Percentiles rank a stretch among this genome's conserved stretches.
Conservation (phyloP, 1,140 invertebrate genomes). For the Neodiprion fabricii region DNA sequence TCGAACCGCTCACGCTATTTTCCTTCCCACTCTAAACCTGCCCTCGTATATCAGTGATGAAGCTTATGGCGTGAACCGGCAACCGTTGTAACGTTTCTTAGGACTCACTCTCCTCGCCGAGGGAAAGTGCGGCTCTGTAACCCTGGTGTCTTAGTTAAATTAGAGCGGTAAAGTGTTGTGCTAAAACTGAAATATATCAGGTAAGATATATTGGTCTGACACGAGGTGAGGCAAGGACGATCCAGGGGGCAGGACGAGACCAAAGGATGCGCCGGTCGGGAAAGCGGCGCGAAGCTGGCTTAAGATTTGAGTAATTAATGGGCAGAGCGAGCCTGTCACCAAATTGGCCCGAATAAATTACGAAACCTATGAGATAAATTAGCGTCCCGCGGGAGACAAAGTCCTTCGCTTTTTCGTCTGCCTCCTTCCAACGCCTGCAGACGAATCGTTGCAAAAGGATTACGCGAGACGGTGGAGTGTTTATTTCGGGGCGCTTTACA, state of each 20-base stretch:
- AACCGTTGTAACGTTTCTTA: constrained; percentile 38
- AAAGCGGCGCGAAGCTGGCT: constrained; percentile 9
- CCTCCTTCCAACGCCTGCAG: neutral
- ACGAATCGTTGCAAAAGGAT: constrained; percentile 10
- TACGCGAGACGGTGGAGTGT: neutral
- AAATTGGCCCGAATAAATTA: constrained; percentile 28
- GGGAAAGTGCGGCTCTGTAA: constrained; percentile 11
- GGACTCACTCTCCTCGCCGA: constrained; percentile 37
- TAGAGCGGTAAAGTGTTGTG: constrained; percentile 37
- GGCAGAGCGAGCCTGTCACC: constrained; percentile 25
- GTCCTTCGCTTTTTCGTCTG: neutral
- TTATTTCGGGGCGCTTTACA: constrained; percentile 12
- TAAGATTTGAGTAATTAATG: constrained; percentile 36
- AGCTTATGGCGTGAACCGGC: constrained; percentile 40
- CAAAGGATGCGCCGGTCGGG: neutral
- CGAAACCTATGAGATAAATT: constrained; percentile 12
- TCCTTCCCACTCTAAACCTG: constrained; percentile 27
- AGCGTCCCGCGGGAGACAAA: constrained; percentile 11
- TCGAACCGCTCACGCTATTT: constrained; percentile 11
- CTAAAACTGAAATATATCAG: constrained; percentile 47
- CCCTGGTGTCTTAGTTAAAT: constrained; percentile 38
- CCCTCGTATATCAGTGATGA: constrained; percentile 42
- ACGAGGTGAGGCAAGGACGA: neutral
- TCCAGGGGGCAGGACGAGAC: constrained; percentile 3
- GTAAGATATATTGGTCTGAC: constrained; percentile 39